phyloP scores from a whole-genome alignment of 2,113 vertebrate genomes.

The Planiliza haematocheilus region DNA sequence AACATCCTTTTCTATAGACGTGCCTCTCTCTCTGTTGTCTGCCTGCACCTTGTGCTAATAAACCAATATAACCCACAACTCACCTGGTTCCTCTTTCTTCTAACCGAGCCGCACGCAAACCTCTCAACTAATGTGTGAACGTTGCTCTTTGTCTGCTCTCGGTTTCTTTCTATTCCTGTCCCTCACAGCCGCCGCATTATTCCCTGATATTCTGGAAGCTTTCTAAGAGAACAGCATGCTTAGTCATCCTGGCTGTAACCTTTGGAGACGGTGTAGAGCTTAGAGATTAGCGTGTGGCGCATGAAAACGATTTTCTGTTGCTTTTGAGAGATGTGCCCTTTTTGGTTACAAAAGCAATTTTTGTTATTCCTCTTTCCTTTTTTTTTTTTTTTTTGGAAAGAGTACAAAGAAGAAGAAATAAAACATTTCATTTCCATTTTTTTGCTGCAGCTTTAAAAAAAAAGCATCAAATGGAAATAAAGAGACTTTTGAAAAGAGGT shows the following conservation, averaged over 20 bases:
- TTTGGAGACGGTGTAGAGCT: constrained; percentile 35
- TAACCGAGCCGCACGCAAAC: constrained; percentile 39
- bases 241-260: constrained; percentile 25
- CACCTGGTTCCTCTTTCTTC: constrained; percentile 54
- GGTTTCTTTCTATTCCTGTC: constrained; percentile 10
- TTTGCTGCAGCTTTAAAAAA: constrained; percentile 26
- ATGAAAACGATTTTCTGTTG: constrained; percentile 10
- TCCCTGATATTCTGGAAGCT: constrained; percentile 11
- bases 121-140: constrained; percentile 31
- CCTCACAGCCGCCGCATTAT: constrained; percentile 5
- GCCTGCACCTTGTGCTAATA: constrained; percentile 68
- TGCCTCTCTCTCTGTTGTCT: constrained; percentile 44
- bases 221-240: constrained; percentile 21
- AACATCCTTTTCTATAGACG: constrained; percentile 19
- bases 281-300: constrained; percentile 45
- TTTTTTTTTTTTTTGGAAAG: constrained; percentile 9
- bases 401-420: not conserved
- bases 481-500: not conserved
- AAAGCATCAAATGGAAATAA: constrained; percentile 8
- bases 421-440: not conserved
- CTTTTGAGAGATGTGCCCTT: constrained; percentile 17
- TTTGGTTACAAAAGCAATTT: constrained; percentile 34
- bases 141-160: not conserved
- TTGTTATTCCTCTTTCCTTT: constrained; percentile 6
- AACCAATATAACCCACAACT: constrained; percentile 67